A percentile compares a stretch with the other conserved stretches of the same genome.
These are phyloP conservation scores for Sesamia nonagrioides DNA, from an alignment of 1,140 invertebrate species.

Conservation along the genomic window DNA sequence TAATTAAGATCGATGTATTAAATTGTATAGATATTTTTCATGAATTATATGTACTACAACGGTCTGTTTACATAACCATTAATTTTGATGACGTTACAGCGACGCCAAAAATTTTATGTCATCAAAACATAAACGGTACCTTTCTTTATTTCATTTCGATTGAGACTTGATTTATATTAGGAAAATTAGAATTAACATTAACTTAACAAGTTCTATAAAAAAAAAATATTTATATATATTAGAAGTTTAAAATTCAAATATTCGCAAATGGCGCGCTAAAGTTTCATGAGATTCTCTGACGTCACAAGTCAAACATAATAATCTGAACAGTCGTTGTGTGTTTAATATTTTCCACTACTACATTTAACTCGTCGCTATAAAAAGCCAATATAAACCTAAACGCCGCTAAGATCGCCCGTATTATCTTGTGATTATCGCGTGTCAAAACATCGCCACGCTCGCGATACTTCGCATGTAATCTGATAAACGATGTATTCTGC, in stretches of 20 bases:
- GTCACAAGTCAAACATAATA: constrained; percentile 65
- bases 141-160: no score
- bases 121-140: no score
- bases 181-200: background rate
- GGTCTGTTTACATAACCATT: no score
- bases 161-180: no score
- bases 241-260: background rate
- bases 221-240: background rate
- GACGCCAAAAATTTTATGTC: no score
- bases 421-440: constrained; percentile 88
- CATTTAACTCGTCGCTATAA: constrained; percentile 75
- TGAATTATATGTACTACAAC: no score
- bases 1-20: background rate
- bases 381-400: constrained; percentile 87
- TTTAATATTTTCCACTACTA: constrained; percentile 67
- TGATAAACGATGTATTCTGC: constrained; percentile 87
- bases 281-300: constrained; percentile 56
- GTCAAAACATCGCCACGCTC: constrained; percentile 88
- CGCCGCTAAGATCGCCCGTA: constrained; percentile 83
- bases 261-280: background rate
- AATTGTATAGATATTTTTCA: no score
- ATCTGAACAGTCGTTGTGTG: constrained; percentile 47
- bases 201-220: background rate
- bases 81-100: no score
- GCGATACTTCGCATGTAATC: constrained; percentile 87